Evolutionary conservation across 2,113 vertebrate genomes (phyloP).

Genomic region (Psittacara wagleri): DNA sequence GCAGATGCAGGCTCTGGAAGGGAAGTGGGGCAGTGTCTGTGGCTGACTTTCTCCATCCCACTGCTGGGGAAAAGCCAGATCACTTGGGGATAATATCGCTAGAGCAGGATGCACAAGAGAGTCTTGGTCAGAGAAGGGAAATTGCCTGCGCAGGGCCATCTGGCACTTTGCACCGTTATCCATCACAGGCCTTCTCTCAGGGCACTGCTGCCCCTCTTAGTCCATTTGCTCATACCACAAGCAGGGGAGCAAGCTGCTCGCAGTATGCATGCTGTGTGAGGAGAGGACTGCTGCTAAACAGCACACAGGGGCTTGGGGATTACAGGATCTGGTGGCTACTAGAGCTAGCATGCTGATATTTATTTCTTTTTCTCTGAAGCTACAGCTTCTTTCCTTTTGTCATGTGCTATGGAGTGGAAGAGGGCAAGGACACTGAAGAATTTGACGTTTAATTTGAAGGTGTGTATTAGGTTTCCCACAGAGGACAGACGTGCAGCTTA

Average conservation of each 20-base stretch:
- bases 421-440: not conserved
- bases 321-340: not conserved
- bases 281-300: not conserved
- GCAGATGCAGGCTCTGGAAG: fast-evolving
- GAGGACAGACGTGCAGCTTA: not conserved
- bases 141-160: not conserved
- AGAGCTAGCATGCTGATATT: not conserved
- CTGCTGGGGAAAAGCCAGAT: not conserved
- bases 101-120: not conserved
- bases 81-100: not conserved
- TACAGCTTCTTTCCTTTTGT: not conserved
- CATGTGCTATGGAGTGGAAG: fast-evolving
- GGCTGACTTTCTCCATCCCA: not conserved
- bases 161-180: not conserved
- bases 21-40: fast-evolving
- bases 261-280: not conserved
- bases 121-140: not conserved
- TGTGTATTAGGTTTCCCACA: not conserved
- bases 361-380: not conserved
- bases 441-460: not conserved
- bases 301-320: not conserved
- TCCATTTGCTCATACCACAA: not conserved
- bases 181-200: not conserved
- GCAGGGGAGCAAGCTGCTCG: not conserved
- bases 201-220: fast-evolving